Evolutionary conservation across 1,140 invertebrate genomes (phyloP), one percentile per base, ranked within the genome.

Genomic region (Trypoxylus dichotomus): DNA sequence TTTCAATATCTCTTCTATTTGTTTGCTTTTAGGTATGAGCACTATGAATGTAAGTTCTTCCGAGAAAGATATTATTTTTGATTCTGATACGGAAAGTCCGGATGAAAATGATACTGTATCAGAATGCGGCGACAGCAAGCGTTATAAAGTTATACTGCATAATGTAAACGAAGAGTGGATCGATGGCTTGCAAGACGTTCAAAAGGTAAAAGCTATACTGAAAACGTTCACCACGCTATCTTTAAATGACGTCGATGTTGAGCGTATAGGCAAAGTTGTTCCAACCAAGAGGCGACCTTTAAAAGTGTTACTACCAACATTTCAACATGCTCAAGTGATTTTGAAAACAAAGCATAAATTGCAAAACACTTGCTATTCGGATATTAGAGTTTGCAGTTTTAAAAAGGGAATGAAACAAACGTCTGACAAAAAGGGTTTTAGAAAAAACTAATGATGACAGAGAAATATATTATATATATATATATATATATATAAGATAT

Each of bases 111-210:
- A 68, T 68, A 24, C 15, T 11, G 60, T 27, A 15, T 27, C 24
- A 11, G 1, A 27, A 27, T 24, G 13, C 27, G 72, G 37, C 6
- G 41, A 42, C 6, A 6, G 19, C 1, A 74, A 74, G n/a, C 29
- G 15, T 37, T 74, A 74, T n/a, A 74, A 74, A 37, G 32, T 74
- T 15, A 74, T 74, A n/a, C 0, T 74, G 29, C 72, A 41, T 10
- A 74, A 74, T 27, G 37, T 74, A 74, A 37, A 74, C n/a, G 72
- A 74, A 74, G 41, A 41, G 11, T 27, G 21, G 21, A 25, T 13
- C 3, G 60, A 68, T 29, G 72, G 72, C 15, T 19, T 41, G 15
- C 10, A 32, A 42, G 72, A 74, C 6, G 0, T 41, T 15, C 19
- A 41, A 10, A 74, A 74, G 32, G 29, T 74, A 37, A n/a, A 42